phyloP scores from a whole-genome alignment of 1,140 invertebrate genomes.

The Bradysia coprophila region DNA sequence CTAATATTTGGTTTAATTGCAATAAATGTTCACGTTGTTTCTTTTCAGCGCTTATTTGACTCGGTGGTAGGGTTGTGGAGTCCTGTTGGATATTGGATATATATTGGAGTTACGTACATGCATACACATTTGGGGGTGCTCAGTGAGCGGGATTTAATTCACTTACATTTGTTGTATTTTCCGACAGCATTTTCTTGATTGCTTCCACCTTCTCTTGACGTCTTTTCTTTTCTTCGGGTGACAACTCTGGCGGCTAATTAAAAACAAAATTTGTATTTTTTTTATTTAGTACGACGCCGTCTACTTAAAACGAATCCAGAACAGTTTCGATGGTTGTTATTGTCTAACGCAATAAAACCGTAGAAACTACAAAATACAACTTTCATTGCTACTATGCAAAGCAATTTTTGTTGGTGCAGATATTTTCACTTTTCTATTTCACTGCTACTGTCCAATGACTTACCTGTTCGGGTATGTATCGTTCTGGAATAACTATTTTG shows the following conservation, averaged over 20 bases:
- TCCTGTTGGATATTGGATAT: slow-evolving; percentile 10
- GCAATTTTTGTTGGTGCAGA: no score
- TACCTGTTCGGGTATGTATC: slow-evolving; percentile 76
- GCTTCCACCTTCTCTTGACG: slow-evolving; percentile 73
- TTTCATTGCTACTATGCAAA: no score
- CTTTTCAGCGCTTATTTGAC: slow-evolving; percentile 62
- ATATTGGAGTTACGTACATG: not conserved
- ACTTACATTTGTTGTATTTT: slow-evolving; percentile 31
- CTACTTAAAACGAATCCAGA: no score
- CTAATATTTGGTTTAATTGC: slow-evolving; percentile 76
- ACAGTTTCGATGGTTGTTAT: no score
- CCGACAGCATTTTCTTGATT: slow-evolving; percentile 76
- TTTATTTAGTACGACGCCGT: slow-evolving; percentile 2
- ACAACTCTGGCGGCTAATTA: slow-evolving; percentile 47
- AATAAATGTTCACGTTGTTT: slow-evolving; percentile 70
- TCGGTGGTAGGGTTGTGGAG: slow-evolving; percentile 21
- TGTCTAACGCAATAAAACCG: no score
- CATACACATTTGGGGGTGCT: no score
- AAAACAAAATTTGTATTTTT: not conserved
- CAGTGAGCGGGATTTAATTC: no score
- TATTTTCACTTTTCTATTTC: no score
- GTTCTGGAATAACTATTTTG: slow-evolving; percentile 79
- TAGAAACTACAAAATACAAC: no score
- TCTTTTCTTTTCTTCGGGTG: slow-evolving; percentile 62
- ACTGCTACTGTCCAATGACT: no score